Conservation (phyloP, 2,797 vertebrate species). For the Catamblyrhynchus diadema region DNA sequence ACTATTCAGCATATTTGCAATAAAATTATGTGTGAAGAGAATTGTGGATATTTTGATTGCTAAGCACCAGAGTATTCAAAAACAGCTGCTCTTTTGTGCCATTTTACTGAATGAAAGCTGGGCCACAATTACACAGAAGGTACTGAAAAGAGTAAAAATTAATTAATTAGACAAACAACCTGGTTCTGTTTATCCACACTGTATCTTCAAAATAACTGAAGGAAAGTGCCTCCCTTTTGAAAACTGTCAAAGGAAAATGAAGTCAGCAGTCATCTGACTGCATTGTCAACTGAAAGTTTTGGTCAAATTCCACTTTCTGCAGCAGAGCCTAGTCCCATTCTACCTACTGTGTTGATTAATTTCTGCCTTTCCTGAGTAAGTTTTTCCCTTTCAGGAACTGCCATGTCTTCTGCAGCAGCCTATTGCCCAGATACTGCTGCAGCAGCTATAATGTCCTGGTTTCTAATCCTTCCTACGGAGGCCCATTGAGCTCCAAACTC, state of each 20-base stretch:
- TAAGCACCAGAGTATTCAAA: neutral
- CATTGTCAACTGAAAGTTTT: neutral
- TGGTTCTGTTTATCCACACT: neutral
- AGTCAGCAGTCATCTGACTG: neutral
- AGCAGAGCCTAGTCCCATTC: neutral
- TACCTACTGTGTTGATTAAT: neutral
- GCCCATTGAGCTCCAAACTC: neutral
- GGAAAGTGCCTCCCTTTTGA: neutral
- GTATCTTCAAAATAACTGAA: neutral
- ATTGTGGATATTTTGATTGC: neutral
- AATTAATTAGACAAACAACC: neutral
- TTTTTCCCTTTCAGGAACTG: neutral
- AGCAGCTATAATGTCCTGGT: neutral
- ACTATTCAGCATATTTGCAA: neutral
- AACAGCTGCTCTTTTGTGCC: neutral
- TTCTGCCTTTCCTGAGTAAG: neutral
- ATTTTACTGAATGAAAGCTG: neutral
- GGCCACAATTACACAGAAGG: neutral
- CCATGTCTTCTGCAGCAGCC: neutral
- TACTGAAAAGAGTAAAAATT: neutral
- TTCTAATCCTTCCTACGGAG: neutral
- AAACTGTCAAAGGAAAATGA: neutral
- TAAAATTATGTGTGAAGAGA: neutral
- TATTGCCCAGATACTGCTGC: neutral
- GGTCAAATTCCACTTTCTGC: neutral